phyloP scores from a whole-genome alignment of 2,888 invertebrate species.

The Synanthedon andrenaeformis region DNA sequence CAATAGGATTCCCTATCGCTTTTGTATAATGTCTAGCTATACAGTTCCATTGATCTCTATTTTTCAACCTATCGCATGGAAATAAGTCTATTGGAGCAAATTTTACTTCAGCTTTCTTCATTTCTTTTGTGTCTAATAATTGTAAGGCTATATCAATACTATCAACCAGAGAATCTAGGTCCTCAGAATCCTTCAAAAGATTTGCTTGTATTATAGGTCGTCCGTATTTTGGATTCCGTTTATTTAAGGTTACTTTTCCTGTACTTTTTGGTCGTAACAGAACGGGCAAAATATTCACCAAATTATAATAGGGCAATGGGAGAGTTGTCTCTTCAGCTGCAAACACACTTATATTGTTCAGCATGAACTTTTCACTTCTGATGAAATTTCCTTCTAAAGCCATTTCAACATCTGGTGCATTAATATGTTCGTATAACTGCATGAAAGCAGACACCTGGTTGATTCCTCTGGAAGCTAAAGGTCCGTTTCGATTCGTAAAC shows the following conservation, averaged over 20 bases:
- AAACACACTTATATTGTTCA: slow-evolving; percentile 53
- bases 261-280: slow-evolving; percentile 54
- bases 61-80: slow-evolving; percentile 52
- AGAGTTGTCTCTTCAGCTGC: slow-evolving; percentile 48
- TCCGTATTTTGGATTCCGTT: slow-evolving; percentile 59
- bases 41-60: slow-evolving; percentile 64
- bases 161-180: slow-evolving; percentile 53
- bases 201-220: slow-evolving; percentile 58
- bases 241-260: slow-evolving; percentile 53
- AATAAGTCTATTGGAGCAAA: slow-evolving; percentile 56
- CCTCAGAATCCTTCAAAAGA: slow-evolving; percentile 55
- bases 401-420: slow-evolving; percentile 56
- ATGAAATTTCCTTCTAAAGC: slow-evolving; percentile 55
- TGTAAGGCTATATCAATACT: slow-evolving; percentile 60
- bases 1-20: slow-evolving; percentile 55
- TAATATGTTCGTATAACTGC: slow-evolving; percentile 52
- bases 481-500: slow-evolving; percentile 52
- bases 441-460: slow-evolving; percentile 57
- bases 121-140: slow-evolving; percentile 53
- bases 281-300: slow-evolving; percentile 52
- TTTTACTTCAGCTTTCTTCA: slow-evolving; percentile 55
- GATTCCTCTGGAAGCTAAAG: slow-evolving; percentile 56
- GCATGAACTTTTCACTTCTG: slow-evolving; percentile 59
- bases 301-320: slow-evolving; percentile 57
- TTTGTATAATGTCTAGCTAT: slow-evolving; percentile 61